phyloP scores from a whole-genome alignment of 2,888 invertebrate genomes.

The Scaeva pyrastri region DNA sequence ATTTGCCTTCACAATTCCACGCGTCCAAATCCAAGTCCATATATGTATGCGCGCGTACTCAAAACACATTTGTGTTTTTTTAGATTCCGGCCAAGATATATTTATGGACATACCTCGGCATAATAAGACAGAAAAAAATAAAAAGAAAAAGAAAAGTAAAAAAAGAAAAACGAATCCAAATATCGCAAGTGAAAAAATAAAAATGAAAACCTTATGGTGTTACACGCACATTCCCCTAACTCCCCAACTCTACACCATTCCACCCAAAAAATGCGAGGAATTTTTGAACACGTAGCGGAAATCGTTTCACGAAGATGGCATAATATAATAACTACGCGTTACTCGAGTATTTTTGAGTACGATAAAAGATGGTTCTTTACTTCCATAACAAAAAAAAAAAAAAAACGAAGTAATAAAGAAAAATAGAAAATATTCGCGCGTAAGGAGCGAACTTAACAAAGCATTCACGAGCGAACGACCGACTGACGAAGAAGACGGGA shows the following conservation, averaged over 20 bases:
- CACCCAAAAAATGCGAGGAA: conserved; percentile 49
- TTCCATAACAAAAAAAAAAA: conserved; percentile 46
- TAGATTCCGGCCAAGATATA: conserved; percentile 57
- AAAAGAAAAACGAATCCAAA: neutral
- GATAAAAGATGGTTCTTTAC: neutral
- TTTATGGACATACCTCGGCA: conserved; percentile 53
- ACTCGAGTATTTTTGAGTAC: neutral
- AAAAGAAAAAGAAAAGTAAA: conserved; percentile 18
- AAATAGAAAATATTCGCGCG: conserved; percentile 19
- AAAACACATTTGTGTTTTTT: conserved; percentile 54
- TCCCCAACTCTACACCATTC: no score
- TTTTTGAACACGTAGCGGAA: conserved; percentile 65
- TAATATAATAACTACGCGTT: neutral
- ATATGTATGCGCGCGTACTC: conserved; percentile 33
- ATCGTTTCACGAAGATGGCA: conserved; percentile 37
- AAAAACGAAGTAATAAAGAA: neutral
- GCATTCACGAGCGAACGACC: no score
- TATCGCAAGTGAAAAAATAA: conserved; percentile 2
- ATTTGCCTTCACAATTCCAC: conserved; percentile 3
- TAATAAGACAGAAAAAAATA: conserved; percentile 9
- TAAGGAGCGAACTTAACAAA: conserved; percentile 5
- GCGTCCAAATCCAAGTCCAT: conserved; percentile 22
- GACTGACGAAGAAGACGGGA: no score
- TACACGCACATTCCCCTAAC: conserved; percentile 2
- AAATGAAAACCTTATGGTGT: conserved; percentile 16